phyloP scores from a whole-genome alignment of 2,888 invertebrate species.

The Chironomus riparius region DNA sequence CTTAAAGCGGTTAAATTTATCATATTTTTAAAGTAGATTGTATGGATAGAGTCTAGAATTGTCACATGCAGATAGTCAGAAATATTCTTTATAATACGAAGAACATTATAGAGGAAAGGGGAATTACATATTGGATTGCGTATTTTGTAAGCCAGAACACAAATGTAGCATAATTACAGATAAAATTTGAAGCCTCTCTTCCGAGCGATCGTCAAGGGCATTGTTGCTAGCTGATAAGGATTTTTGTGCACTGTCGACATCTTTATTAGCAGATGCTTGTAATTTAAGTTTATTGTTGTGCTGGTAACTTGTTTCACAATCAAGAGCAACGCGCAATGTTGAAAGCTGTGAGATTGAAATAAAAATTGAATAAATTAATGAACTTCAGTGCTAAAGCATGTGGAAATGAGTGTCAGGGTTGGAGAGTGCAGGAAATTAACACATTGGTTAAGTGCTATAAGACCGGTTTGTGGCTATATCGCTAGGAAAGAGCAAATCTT shows the following conservation, averaged over 20 bases:
- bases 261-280: slow-evolving; percentile 31
- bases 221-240: neutral
- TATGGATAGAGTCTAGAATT: no score
- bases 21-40: no score
- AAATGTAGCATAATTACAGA: slow-evolving; percentile 90
- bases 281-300: slow-evolving; percentile 35
- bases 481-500: no score
- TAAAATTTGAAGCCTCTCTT: slow-evolving; percentile 80
- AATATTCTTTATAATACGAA: no score
- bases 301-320: slow-evolving; percentile 51
- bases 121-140: slow-evolving; percentile 33
- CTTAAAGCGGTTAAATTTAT: no score
- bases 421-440: no score
- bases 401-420: no score
- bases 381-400: neutral
- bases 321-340: slow-evolving; percentile 65
- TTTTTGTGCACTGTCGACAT: neutral
- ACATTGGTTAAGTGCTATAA: no score
- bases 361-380: neutral
- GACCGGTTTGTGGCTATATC: no score
- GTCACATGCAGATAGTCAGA: no score
- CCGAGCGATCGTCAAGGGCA: slow-evolving; percentile 49
- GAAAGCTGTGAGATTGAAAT: slow-evolving; percentile 49
- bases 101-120: no score
- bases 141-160: slow-evolving; percentile 79